Evolutionary conservation across 2,113 vertebrate species (phyloP).

Genomic region (Pollachius pollachius): DNA sequence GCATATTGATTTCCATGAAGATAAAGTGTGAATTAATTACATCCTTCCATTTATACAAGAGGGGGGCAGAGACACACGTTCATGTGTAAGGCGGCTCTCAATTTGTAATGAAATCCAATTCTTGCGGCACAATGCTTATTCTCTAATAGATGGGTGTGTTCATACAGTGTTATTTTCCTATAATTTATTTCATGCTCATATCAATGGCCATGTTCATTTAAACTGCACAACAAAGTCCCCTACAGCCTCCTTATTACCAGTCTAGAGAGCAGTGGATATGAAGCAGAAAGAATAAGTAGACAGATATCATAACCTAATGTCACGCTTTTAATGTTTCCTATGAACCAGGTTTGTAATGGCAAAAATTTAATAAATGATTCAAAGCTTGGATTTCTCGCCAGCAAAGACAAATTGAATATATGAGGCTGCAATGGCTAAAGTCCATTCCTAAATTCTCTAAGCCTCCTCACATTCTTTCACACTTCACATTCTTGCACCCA

Average conservation of each 20-base stretch:
- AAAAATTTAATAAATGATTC: constrained; percentile 47
- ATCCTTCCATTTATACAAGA: constrained; percentile 23
- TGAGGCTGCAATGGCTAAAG: too few relatives aligned
- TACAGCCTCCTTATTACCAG: constrained; percentile 61
- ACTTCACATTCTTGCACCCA: too few relatives aligned
- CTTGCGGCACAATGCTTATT: constrained; percentile 46
- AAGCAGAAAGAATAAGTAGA: constrained; percentile 19
- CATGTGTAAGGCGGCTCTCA: constrained; percentile 1
- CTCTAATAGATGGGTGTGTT: constrained; percentile 46
- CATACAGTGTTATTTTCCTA: constrained; percentile 49
- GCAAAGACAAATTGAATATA: background rate
- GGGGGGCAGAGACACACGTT: constrained; percentile 28
- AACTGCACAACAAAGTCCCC: constrained; percentile 53
- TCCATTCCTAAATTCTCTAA: too few relatives aligned
- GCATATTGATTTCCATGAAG: constrained; percentile 53
- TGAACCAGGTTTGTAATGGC: constrained; percentile 34
- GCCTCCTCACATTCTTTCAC: too few relatives aligned
- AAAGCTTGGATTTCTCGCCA: constrained; percentile 18
- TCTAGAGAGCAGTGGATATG: constrained; percentile 28
- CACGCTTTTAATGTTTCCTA: constrained; percentile 35
- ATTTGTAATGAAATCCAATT: constrained; percentile 48
- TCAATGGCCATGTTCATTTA: constrained; percentile 61
- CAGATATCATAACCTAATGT: constrained; percentile 39
- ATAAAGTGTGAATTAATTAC: constrained; percentile 54
- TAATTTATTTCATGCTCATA: constrained; percentile 60